Conservation (phyloP, 2,797 vertebrate species). For the Poecile montanus region DNA sequence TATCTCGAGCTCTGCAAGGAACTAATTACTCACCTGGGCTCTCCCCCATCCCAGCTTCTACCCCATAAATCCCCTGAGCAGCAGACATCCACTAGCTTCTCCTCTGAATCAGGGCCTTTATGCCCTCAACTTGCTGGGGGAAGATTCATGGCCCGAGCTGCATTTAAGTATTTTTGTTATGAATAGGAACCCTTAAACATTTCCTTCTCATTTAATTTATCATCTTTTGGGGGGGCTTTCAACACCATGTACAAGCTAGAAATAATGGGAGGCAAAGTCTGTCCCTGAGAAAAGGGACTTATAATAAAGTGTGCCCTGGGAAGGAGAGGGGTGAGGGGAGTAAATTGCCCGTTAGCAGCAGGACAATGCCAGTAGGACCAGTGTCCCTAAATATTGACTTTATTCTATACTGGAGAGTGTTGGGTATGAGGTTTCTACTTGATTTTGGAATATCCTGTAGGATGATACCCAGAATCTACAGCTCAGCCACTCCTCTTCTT, state of each 20-base stretch:
- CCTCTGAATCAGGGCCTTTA: conserved; percentile 67
- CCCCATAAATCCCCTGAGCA: conserved; percentile 1
- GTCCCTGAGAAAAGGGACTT: conserved; percentile 40
- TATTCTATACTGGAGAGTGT: neutral
- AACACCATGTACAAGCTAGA: conserved; percentile 10
- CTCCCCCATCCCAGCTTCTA: conserved; percentile 33
- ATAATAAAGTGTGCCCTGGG: neutral
- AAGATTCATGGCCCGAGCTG: conserved; percentile 60
- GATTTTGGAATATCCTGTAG: neutral
- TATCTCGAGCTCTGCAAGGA: conserved; percentile 36
- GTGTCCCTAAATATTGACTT: neutral
- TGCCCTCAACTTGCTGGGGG: neutral
- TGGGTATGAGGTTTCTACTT: accelerated
- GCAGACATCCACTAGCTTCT: neutral
- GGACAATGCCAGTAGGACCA: neutral
- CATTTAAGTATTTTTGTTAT: conserved; percentile 64
- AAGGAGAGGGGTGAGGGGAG: neutral
- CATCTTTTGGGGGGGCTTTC: conserved; percentile 60
- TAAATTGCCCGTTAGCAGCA: neutral
- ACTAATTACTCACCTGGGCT: conserved; percentile 53
- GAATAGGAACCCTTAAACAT: conserved; percentile 70
- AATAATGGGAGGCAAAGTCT: conserved; percentile 31
- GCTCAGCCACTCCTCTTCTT: neutral
- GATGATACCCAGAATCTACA: neutral
- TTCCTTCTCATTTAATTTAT: conserved; percentile 73